phyloP scores from a whole-genome alignment of 2,797 vertebrate species.

The Melanotaenia pygmaea region DNA sequence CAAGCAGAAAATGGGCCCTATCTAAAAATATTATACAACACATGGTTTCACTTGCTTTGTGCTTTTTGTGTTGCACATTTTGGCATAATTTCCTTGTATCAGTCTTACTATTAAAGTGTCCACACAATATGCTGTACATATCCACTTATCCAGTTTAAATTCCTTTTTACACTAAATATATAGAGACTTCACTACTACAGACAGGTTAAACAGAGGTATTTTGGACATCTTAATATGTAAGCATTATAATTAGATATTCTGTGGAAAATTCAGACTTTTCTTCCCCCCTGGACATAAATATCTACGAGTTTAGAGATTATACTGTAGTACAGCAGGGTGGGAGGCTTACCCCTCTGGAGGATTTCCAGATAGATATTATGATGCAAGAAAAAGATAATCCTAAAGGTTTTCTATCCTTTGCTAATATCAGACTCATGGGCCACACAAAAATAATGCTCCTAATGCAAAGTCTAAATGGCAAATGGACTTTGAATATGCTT shows the following conservation, averaged over 20 bases:
- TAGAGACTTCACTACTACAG: not conserved
- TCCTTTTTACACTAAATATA: not conserved
- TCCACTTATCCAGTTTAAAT: not conserved
- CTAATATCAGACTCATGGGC: conserved; percentile 14
- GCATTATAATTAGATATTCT: not conserved
- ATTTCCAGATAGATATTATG: conserved; percentile 34
- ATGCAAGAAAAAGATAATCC: conserved; percentile 43
- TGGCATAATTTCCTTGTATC: not conserved
- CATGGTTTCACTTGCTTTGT: not conserved
- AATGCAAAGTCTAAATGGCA: conserved; percentile 13
- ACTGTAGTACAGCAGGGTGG: conserved; percentile 2
- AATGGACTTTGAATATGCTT: conserved; percentile 13
- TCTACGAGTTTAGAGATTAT: conserved; percentile 21
- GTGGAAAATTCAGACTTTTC: not conserved
- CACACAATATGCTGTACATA: not conserved
- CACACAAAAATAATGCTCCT: conserved; percentile 17
- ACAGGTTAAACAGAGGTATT: not conserved
- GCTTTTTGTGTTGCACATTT: not conserved
- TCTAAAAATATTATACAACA: not conserved
- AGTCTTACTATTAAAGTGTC: not conserved
- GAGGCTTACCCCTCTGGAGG: conserved; percentile 22
- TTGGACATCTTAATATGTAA: not conserved
- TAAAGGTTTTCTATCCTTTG: conserved; percentile 25
- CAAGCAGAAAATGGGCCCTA: not conserved
- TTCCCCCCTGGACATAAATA: not conserved